Base-by-base conservation (phyloP, 2,797 vertebrate species). In the Meda fulgida region DNA sequence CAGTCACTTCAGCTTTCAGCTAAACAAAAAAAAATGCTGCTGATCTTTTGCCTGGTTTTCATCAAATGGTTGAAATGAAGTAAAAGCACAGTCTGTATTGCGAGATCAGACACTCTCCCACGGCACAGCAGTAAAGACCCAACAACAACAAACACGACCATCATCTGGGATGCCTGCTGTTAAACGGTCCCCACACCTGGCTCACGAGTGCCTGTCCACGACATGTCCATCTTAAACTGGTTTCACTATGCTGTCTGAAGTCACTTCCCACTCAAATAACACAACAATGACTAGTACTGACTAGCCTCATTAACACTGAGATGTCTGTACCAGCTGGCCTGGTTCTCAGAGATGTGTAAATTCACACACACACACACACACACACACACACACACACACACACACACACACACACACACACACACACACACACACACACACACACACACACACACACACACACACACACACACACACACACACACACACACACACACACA, bases 241-340 rank as follows among this genome's bases (percentile, higher is more conserved):
- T 78, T 18, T 89, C 90, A 66, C 79, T 26, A 8, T 76, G 58
- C 78, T 31, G 18, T 89, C 89, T 85, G 60, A 89, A 90, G 89
- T 91, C 91, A 89, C 87, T 86, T 87, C 88, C 75, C 13, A 21
- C 78, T 75, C 82, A 36, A 77, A 90, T 91, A 91, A 90, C 92
- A 88, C 82, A 72, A 90, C 89, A 79, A 90, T 93, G 92, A 90
- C 91, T 75, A 63, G 89, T 89, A 90, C 78, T 91, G 91, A 91
- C 87, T 86, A 85, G 91, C 89, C 88, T 90, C 93, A 92, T 95
- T 95, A 93, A 90, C 92, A 92, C 91, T 88, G 86, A 92, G 92
- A 92, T 92, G 92, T 92, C 86, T 88, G 71, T 72, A 76, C 84
- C 29, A 83, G 84, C 86, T 46, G 81, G 87, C 70, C 80, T 90